These are phyloP conservation scores for Sander vitreus DNA, from an alignment of 2,113 vertebrate species.

Conservation along the genomic window DNA sequence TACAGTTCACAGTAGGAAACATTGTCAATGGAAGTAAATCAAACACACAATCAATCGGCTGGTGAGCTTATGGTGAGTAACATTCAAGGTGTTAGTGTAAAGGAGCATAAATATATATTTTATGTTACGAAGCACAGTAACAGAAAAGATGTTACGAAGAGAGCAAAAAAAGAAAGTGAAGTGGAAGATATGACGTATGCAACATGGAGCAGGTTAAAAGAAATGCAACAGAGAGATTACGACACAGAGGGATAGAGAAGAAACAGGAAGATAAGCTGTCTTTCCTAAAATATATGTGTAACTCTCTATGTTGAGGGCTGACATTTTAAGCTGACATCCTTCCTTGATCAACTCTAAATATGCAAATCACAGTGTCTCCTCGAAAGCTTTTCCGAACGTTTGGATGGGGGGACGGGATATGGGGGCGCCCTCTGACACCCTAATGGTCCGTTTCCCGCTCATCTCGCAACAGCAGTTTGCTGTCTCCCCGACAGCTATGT, in stretches of 20 bases:
- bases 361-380: conserved; percentile 31
- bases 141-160: neutral
- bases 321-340: conserved; percentile 66
- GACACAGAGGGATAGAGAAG: conserved; percentile 15
- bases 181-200: conserved; percentile 5
- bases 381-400: conserved; percentile 36
- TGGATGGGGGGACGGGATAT: neutral
- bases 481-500: conserved; percentile 26
- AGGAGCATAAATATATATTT: neutral
- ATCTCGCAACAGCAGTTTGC: conserved; percentile 23
- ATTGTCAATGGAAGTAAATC: neutral
- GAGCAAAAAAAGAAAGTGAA: neutral
- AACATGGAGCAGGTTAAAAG: conserved; percentile 18
- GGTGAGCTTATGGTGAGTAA: neutral
- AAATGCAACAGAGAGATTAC: conserved; percentile 1
- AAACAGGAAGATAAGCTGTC: conserved; percentile 42
- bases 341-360: conserved; percentile 61
- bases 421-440: conserved; percentile 29
- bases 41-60: neutral
- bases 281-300: conserved; percentile 46
- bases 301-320: conserved; percentile 41
- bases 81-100: neutral
- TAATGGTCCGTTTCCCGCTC: conserved; percentile 38
- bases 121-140: neutral
- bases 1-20: neutral